Percentiles rank a stretch among this genome's conserved stretches.
phyloP scores from a whole-genome alignment of 2,113 vertebrate genomes.

The Eidolon helvum region DNA sequence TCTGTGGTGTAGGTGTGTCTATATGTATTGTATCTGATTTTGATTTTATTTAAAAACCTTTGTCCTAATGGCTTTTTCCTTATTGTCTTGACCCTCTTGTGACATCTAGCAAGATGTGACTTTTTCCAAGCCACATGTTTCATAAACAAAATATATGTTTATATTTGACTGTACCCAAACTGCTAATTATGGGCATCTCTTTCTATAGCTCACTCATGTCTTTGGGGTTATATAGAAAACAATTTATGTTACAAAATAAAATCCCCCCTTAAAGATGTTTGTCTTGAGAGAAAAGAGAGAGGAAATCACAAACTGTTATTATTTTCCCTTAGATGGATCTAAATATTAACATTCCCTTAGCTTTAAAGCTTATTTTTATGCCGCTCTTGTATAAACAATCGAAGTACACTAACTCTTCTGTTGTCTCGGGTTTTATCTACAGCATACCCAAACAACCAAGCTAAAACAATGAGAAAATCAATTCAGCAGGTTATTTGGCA shows the following conservation, averaged over 20 bases:
- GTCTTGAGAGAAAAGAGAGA: constrained; percentile 57
- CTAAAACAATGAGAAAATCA: constrained; percentile 12
- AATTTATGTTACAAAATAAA: constrained; percentile 74
- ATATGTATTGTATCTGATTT: neutral
- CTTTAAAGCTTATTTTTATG: constrained; percentile 78
- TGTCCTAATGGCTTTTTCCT: neutral
- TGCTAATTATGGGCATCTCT: constrained; percentile 57
- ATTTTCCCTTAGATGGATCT: constrained; percentile 64
- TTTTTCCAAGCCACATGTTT: constrained; percentile 32
- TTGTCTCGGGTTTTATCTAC: constrained; percentile 60
- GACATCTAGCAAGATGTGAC: constrained; percentile 6
- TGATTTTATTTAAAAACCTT: constrained; percentile 50
- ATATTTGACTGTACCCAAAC: constrained; percentile 58
- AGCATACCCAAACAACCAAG: constrained; percentile 60
- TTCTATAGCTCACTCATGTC: constrained; percentile 39
- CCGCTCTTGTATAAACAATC: constrained; percentile 59
- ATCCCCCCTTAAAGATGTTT: constrained; percentile 48
- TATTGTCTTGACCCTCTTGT: constrained; percentile 32
- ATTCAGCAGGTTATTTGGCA: constrained; percentile 62
- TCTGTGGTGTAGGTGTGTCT: neutral
- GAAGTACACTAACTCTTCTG: constrained; percentile 53
- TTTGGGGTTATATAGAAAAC: constrained; percentile 65
- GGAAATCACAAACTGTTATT: constrained; percentile 68
- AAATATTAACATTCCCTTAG: constrained; percentile 77
- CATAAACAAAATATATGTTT: constrained; percentile 68